Base-by-base conservation (phyloP, 2,797 vertebrate genomes). In the Carduelis carduelis region DNA sequence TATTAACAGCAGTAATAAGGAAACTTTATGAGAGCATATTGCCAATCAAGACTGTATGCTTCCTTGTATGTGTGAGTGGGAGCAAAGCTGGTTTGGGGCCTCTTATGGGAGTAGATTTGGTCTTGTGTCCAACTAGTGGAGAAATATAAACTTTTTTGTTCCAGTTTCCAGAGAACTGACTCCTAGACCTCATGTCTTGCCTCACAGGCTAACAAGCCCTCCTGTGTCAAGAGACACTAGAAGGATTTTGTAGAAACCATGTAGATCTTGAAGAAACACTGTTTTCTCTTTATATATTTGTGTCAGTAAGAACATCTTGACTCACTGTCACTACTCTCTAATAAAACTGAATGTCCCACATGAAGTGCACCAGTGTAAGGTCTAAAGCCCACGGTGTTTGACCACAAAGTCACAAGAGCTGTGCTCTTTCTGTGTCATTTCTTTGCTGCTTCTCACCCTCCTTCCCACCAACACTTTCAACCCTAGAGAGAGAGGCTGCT, bases 271-370 rank as follows among this genome's bases (percentile, higher is more conserved):
- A 80, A 61, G n/a, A 69, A 74, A 55, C 6, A 7, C 8, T 22
- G 2, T 9, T 66, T 21, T n/a, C 4, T 56, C 26, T 35, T 12
- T 32, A 7, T 11, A 5, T 63, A 21, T 49, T 71, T 46, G 4
- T 28, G 26, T 34, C 37, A 34, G 24, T 30, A 27, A 44, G 12
- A 56, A 18, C 37, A 56, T 24, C 5, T 83, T 10, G 1, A 32
- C 18, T 66, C 28, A 10, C 3, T 52, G 2, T 66, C 14, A 5
- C 41, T 52, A 5, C 37, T 44, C 20, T 59, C 19, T 34, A 37
- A 32, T 7, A 8, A 30, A 64, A 61, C 8, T 34, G 2, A n/a
- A 7, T 4, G 2, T 28, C 28, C 4, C 0, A 0, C 26, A 4
- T 19, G 27, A 72, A 14, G 3, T 6, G 1, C 8, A 5, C 6